These are phyloP conservation scores for Tiphia femorata DNA, from an alignment of 2,888 invertebrate genomes.

Conservation along the genomic window DNA sequence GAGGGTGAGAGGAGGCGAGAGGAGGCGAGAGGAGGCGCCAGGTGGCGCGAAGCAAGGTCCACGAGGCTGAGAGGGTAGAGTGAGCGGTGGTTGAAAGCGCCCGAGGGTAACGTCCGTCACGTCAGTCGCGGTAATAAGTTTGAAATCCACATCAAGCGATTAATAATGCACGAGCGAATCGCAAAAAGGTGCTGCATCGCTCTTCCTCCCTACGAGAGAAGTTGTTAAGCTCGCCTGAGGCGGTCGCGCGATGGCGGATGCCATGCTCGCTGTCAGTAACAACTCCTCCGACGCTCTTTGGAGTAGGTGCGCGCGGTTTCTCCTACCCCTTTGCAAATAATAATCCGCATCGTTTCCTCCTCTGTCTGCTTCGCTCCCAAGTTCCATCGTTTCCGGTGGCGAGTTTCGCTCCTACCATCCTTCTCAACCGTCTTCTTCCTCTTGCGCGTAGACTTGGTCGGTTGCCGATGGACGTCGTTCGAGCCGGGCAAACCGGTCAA, in stretches of 20 bases:
- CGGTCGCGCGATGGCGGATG: slow-evolving; percentile 53
- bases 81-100: slow-evolving; percentile 23
- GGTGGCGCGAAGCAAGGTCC: slow-evolving; percentile 6
- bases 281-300: slow-evolving; percentile 48
- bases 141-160: slow-evolving; percentile 67
- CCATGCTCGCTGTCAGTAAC: slow-evolving; percentile 63
- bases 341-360: slow-evolving; percentile 31
- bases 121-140: slow-evolving; percentile 63
- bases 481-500: slow-evolving; percentile 30
- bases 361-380: background rate
- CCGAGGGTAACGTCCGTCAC: slow-evolving; percentile 55
- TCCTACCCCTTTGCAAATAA: slow-evolving; percentile 45
- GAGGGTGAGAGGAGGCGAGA: slow-evolving; percentile 24
- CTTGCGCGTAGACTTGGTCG: too few species aligned
- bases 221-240: slow-evolving; percentile 56
- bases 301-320: slow-evolving; percentile 27
- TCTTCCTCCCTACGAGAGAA: slow-evolving; percentile 49
- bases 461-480: slow-evolving; percentile 14
- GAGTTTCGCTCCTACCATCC: background rate
- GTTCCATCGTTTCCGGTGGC: too few species aligned
- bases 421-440: background rate
- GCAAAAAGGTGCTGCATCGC: slow-evolving; percentile 59
- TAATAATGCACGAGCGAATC: slow-evolving; percentile 64
- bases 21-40: background rate
- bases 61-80: slow-evolving; percentile 9